A percentile compares a stretch with the other conserved stretches of the same genome.
phyloP scores from a whole-genome alignment of 2,888 invertebrate genomes.

The Mermis nigrescens region DNA sequence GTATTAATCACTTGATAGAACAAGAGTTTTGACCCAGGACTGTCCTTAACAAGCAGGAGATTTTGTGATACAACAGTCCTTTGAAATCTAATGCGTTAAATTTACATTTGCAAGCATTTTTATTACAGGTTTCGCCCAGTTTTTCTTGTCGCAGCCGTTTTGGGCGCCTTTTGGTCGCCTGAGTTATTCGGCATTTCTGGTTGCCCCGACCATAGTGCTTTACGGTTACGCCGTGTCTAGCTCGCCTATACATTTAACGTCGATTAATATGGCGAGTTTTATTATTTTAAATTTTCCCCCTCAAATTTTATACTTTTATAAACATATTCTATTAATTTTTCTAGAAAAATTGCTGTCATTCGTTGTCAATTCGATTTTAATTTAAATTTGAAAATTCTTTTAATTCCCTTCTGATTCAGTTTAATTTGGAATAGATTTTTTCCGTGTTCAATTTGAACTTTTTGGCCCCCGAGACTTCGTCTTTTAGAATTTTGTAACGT shows the following conservation, averaged over 20 bases:
- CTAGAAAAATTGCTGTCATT: not conserved
- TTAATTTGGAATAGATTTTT: not conserved
- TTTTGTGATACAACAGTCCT: not conserved
- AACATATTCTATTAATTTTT: no score
- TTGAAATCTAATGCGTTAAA: not conserved
- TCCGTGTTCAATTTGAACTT: not conserved
- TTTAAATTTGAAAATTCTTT: not conserved
- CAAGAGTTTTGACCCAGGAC: not conserved
- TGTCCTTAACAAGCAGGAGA: no score
- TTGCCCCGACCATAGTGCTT: not conserved
- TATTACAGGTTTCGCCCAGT: not conserved
- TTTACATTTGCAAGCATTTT: not conserved
- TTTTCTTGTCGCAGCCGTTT: not conserved
- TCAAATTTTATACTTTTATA: no score
- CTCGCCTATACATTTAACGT: not conserved
- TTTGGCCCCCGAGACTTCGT: no score
- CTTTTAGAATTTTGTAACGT: no score
- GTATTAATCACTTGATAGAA: no score
- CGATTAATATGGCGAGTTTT: not conserved
- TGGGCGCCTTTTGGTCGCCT: not conserved
- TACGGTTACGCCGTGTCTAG: not conserved
- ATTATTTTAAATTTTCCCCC: no score
- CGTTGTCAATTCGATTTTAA: not conserved
- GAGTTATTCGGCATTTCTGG: slow-evolving; percentile 1
- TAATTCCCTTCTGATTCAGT: not conserved